Conservation (phyloP, 2,113 vertebrate species). For the Pelvicachromis taeniatus region DNA sequence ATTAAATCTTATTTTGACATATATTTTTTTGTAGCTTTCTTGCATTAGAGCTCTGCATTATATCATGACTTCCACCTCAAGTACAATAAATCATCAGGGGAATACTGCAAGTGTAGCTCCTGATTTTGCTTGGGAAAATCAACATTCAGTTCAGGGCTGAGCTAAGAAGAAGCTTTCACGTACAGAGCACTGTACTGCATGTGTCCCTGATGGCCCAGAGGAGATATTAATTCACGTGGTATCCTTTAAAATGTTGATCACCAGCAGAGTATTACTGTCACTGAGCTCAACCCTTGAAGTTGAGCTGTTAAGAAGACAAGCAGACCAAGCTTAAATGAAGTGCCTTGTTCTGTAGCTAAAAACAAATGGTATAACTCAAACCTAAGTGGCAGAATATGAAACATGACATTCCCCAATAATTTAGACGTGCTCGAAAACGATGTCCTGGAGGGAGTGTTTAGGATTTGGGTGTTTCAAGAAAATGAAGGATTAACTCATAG, state of each 20-base stretch:
- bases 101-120: not conserved
- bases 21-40: conserved; percentile 2
- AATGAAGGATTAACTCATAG: not conserved
- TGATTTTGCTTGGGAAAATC: conserved; percentile 8
- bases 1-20: conserved; percentile 4
- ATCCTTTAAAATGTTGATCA: not conserved
- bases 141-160: not conserved
- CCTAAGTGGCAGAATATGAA: not conserved
- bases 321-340: not conserved
- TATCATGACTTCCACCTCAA: conserved; percentile 5
- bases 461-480: not conserved
- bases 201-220: not conserved
- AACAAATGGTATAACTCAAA: not conserved
- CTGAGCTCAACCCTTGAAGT: not conserved
- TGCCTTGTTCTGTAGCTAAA: not conserved
- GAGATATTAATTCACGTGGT: not conserved
- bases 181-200: not conserved
- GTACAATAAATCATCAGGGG: not conserved
- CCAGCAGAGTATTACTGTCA: not conserved
- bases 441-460: rapidly evolving
- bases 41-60: conserved; percentile 1
- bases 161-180: not conserved
- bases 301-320: not conserved
- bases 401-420: rapidly evolving
- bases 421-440: not conserved